phyloP scores from a whole-genome alignment of 2,113 vertebrate genomes.

The Phylloscopus whistleri region DNA sequence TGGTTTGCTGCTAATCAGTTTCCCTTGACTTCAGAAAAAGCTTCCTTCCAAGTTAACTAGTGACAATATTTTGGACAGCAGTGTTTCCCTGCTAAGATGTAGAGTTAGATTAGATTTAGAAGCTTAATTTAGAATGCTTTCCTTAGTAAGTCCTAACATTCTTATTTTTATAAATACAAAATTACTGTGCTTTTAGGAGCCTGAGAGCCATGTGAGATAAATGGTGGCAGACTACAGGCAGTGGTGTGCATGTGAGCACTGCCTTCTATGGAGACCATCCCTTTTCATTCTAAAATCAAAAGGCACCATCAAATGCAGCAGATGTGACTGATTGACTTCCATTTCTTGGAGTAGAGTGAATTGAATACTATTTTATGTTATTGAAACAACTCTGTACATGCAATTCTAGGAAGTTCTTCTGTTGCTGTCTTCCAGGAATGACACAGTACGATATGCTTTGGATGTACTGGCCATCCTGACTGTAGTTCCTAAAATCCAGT shows the following conservation, averaged over 20 bases:
- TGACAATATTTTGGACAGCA: neutral
- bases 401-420: neutral
- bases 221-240: neutral
- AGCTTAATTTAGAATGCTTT: neutral
- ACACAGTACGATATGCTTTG: constrained; percentile 95
- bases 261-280: neutral
- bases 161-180: neutral
- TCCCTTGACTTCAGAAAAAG: neutral
- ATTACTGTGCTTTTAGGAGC: neutral
- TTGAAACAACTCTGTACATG: neutral
- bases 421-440: constrained; percentile 81
- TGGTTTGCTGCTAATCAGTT: neutral
- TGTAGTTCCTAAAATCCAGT: constrained; percentile 95
- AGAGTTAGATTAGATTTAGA: neutral
- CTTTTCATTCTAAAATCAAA: neutral
- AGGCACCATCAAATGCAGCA: neutral
- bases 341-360: neutral
- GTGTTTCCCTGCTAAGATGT: neutral
- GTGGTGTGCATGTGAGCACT: neutral
- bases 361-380: neutral
- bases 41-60: neutral
- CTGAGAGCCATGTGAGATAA: neutral
- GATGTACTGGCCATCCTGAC: constrained; percentile 96
- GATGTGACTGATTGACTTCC: neutral
- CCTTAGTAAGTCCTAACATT: neutral